Percentiles rank a stretch among this genome's conserved stretches.
Conservation (phyloP, 2,113 vertebrate genomes). For the Cavia porcellus region DNA sequence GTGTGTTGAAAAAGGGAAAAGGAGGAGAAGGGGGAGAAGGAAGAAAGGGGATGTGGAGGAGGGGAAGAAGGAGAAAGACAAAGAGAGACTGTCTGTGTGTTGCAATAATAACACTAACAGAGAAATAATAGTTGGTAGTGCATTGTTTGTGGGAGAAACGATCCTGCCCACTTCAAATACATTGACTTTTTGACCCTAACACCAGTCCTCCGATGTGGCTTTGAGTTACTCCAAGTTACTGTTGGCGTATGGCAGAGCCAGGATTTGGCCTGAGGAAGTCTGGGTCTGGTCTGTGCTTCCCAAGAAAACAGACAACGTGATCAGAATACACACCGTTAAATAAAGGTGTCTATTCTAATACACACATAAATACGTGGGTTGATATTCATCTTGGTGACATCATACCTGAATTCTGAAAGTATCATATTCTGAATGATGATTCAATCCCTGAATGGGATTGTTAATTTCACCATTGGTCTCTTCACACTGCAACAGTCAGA, state of each 20-base stretch:
- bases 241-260: neutral
- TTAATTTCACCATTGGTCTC: rapidly evolving
- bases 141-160: neutral
- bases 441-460: neutral
- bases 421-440: neutral
- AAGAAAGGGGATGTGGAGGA: too few species aligned
- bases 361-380: neutral
- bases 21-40: neutral
- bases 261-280: neutral
- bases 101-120: neutral
- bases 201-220: neutral
- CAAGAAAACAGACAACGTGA: rapidly evolving
- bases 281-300: neutral
- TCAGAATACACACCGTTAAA: neutral
- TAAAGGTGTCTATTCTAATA: neutral
- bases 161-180: neutral
- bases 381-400: neutral
- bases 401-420: neutral
- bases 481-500: neutral
- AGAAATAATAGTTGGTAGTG: neutral
- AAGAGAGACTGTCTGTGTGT: neutral
- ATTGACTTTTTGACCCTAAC: neutral
- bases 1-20: neutral
- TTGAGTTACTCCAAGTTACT: neutral
- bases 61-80: too few species aligned